phyloP scores from a whole-genome alignment of 2,113 vertebrate genomes.

The Andinoacara biseriatus region DNA sequence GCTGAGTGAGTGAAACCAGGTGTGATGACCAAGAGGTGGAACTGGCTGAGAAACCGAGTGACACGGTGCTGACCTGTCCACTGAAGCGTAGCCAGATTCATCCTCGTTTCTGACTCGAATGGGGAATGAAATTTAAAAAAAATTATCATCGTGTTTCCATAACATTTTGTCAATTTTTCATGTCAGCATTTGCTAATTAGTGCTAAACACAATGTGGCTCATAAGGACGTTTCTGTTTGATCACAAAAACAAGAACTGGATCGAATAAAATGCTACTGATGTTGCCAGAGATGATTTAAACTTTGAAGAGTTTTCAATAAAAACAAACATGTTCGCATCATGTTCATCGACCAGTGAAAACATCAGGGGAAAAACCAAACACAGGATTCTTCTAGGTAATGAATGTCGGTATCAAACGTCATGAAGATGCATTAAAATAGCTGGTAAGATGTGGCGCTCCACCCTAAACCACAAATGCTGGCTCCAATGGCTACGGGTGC shows the following conservation, averaged over 20 bases:
- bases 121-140: background rate
- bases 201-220: background rate
- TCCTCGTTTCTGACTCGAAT: too few relatives aligned
- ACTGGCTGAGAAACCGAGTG: too few relatives aligned
- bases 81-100: background rate
- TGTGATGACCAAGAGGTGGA: too few relatives aligned
- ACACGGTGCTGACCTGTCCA: too few relatives aligned
- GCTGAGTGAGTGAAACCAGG: background rate
- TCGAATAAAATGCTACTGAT: background rate
- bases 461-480: background rate
- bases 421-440: background rate
- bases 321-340: background rate
- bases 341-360: background rate
- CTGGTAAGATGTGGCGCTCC: background rate
- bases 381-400: background rate
- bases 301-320: background rate
- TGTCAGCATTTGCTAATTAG: background rate
- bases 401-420: background rate
- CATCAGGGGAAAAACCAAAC: background rate
- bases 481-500: too few relatives aligned
- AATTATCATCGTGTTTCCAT: background rate
- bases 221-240: background rate
- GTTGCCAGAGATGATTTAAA: background rate
- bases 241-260: background rate
- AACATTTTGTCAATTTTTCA: rapidly evolving